Evolutionary conservation across 2,113 vertebrate species (phyloP), one percentile per base, ranked within the genome.

Genomic region (Sarotherodon lohbergeri): DNA sequence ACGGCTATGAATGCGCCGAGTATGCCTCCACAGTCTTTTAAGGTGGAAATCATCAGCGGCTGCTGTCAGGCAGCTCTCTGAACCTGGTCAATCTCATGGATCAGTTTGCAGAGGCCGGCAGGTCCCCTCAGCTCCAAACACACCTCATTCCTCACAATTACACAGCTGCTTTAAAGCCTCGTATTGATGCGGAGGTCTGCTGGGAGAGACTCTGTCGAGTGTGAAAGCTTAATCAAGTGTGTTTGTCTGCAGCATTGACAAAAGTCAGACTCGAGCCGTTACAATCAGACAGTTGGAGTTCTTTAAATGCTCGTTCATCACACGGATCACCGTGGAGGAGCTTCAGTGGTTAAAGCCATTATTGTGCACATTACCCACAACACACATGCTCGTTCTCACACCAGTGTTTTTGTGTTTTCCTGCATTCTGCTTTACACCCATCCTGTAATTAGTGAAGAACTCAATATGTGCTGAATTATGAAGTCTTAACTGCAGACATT

Each of bases 101-200:
- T 78, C 73, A 52, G 73, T 78, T 78, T 50, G 43, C 9, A 32
- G 43, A 50, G 71, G 43, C 9, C 4, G 6, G 24, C 43, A 3
- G 10, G 46, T 34, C 19, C 59, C 9, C 84, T 82, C 56, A 7
- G 73, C 41, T 84, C 56, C 56, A 71, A 24, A 54, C 29, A 5
- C 78, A 56, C 71, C 82, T 83, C 61, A 43, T 79, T 71, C 82
- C 80, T 90, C 61, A 61, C 80, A 68, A 68, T 87, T 78, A 89
- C 73, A 22, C 39, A 7, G 59, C 50, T 48, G 81, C 13, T 84
- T 85, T 50, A 80, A 83, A 84, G 82, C 27, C 4, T 36, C 6
- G 5, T 54, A 61, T 88, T 29, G 83, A 87, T n/a, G 34, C 9
- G 29, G 59, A 9, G 63, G 55, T 68, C 57, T 29, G 76, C 84